Conservation (phyloP, 2,113 vertebrate species). For the Rissa tridactyla region DNA sequence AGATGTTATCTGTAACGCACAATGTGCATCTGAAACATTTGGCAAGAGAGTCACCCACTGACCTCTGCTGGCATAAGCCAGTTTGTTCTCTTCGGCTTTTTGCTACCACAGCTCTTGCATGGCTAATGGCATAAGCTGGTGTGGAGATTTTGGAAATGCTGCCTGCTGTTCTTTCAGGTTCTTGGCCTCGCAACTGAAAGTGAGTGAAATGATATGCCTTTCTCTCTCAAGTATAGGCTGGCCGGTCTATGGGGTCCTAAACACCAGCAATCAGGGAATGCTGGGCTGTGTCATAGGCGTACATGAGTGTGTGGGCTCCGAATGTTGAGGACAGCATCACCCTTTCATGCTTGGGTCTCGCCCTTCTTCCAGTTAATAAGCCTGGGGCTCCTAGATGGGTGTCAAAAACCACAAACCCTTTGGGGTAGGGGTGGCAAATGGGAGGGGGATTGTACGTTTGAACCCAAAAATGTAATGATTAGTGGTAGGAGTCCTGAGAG, state of each 20-base stretch:
- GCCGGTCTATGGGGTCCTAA: background rate
- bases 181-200: background rate
- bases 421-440: rapidly evolving
- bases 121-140: background rate
- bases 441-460: background rate
- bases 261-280: background rate
- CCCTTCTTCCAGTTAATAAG: background rate
- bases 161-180: background rate
- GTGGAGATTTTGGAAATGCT: background rate
- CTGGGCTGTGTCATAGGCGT: background rate
- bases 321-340: background rate
- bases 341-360: background rate
- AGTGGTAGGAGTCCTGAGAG: background rate
- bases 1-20: background rate
- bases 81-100: background rate
- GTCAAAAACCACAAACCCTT: background rate
- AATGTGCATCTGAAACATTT: background rate
- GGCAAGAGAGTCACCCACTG: slow-evolving; percentile 31
- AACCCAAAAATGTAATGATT: background rate
- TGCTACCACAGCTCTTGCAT: background rate
- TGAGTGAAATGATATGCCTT: background rate
- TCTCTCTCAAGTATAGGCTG: background rate
- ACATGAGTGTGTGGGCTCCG: rapidly evolving
- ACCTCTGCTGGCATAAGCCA: slow-evolving; percentile 40
- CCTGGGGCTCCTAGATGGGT: background rate